These are phyloP conservation scores for Toxonevra muliebris DNA, from an alignment of 2,888 invertebrate genomes.

Conservation along the genomic window DNA sequence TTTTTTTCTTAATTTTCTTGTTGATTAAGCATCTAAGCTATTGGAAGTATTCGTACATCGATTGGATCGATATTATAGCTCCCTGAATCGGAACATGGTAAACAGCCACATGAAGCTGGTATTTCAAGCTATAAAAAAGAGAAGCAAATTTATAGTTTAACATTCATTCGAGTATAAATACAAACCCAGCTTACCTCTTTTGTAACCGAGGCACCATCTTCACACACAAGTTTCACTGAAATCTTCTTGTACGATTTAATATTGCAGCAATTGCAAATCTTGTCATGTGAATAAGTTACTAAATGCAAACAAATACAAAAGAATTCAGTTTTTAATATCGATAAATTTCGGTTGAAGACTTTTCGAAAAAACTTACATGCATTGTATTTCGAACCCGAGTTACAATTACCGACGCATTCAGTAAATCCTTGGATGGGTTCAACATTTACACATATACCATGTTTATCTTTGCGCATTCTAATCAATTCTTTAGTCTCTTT, in stretches of 20 bases:
- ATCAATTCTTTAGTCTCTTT: conserved; percentile 71
- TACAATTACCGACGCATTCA: conserved; percentile 77
- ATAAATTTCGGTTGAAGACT: no score
- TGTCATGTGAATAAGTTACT: conserved; percentile 70
- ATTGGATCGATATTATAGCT: conserved; percentile 37
- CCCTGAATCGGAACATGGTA: conserved; percentile 49
- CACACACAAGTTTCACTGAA: conserved; percentile 63
- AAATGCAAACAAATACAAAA: conserved; percentile 43
- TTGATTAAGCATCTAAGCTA: conserved; percentile 12
- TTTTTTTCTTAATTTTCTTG: neutral
- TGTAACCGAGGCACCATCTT: conserved; percentile 60
- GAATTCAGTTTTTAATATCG: neutral
- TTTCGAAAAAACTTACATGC: conserved; percentile 66
- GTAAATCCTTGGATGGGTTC: conserved; percentile 71
- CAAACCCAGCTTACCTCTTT: conserved; percentile 42
- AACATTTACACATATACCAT: conserved; percentile 74
- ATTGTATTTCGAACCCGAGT: conserved; percentile 76
- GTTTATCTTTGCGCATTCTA: conserved; percentile 62
- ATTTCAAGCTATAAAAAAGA: conserved; percentile 52
- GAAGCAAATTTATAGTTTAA: neutral
- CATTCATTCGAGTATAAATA: neutral
- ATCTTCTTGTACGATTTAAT: conserved; percentile 59
- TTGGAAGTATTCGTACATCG: conserved; percentile 39
- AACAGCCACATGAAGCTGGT: conserved; percentile 56
- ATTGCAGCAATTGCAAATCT: conserved; percentile 71